Percentiles rank a stretch among this genome's conserved stretches.
Conservation (phyloP, 2,797 vertebrate species). For the Scleropages formosus region DNA sequence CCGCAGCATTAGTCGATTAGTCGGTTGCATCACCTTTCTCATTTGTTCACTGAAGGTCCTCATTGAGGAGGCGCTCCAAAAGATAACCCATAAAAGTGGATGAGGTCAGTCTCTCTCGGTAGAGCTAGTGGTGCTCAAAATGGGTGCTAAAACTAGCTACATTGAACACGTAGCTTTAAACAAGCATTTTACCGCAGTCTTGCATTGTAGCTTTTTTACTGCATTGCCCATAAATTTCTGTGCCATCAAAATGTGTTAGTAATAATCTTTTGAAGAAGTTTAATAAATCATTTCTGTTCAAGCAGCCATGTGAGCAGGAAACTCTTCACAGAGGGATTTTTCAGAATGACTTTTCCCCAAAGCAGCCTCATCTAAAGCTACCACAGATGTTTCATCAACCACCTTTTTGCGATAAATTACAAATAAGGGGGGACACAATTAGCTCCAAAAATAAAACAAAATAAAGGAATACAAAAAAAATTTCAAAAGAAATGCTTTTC, state of each 20-base stretch:
- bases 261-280: not conserved
- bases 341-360: not conserved
- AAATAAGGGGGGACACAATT: not conserved
- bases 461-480: no score
- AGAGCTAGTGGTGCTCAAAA: not conserved
- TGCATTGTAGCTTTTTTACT: not conserved
- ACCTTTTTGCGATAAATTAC: not conserved
- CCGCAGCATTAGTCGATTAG: slow-evolving; percentile 65
- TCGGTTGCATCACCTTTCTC: slow-evolving; percentile 53
- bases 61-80: not conserved
- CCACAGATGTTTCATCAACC: slow-evolving; percentile 13
- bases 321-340: not conserved
- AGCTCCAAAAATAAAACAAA: no score
- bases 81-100: not conserved
- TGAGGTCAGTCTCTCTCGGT: not conserved
- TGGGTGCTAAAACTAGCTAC: not conserved
- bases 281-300: not conserved
- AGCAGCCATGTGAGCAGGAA: not conserved
- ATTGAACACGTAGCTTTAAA: not conserved
- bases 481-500: no score
- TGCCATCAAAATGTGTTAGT: not conserved
- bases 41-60: not conserved
- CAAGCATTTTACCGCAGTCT: not conserved
- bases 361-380: not conserved
- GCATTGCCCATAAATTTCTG: not conserved